These are phyloP conservation scores for Mus minutoides DNA, from an alignment of 2,797 vertebrate genomes.

Conservation along the genomic window DNA sequence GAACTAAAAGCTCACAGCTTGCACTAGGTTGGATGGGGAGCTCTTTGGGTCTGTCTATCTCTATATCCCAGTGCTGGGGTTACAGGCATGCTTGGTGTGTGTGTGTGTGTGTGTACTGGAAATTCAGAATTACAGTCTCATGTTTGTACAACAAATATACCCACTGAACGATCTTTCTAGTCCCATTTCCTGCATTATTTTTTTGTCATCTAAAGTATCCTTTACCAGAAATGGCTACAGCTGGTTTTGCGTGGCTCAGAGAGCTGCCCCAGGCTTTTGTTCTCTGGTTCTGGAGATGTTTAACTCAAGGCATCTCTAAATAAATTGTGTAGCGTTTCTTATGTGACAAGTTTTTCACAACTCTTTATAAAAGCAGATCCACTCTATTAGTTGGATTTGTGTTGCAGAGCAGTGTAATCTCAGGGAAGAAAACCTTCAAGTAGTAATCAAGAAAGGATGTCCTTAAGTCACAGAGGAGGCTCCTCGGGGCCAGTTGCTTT, in stretches of 20 bases:
- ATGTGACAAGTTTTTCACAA: background rate
- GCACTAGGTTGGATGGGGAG: background rate
- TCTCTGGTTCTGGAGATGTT: background rate
- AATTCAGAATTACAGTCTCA: background rate
- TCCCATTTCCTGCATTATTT: no score
- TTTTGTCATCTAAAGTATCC: background rate
- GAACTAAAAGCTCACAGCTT: background rate
- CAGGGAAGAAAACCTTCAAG: background rate
- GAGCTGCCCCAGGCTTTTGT: rapidly evolving
- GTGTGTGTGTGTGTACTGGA: background rate
- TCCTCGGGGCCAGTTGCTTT: background rate
- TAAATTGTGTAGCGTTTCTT: rapidly evolving
- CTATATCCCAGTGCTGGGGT: background rate
- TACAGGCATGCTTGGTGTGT: background rate
- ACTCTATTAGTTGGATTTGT: background rate
- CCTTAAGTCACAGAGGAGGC: background rate
- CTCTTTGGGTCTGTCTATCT: background rate
- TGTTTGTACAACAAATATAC: background rate
- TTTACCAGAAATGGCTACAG: background rate
- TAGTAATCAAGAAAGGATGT: background rate
- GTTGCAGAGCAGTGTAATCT: background rate
- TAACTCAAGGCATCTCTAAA: background rate
- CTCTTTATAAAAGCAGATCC: background rate
- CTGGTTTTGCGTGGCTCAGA: background rate
- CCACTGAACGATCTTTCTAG: background rate